Conservation (phyloP, 2,888 invertebrate species). For the Cheilosia impressa region DNA sequence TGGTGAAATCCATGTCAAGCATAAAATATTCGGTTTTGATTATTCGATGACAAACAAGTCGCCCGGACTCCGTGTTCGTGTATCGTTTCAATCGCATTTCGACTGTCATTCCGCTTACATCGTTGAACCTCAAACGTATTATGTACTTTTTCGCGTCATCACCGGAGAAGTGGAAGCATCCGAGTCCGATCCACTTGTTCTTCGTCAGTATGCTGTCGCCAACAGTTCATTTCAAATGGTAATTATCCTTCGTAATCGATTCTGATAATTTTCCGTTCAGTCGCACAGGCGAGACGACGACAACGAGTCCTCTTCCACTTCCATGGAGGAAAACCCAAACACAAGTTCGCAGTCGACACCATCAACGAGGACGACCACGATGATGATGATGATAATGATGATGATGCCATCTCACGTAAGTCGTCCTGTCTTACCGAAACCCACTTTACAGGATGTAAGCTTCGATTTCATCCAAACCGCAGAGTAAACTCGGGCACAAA, state of each 20-base stretch:
- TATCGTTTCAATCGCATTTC: constrained; percentile 56
- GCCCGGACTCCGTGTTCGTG: constrained; percentile 8
- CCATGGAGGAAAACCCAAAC: constrained; percentile 4
- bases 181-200: constrained; percentile 8
- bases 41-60: background rate
- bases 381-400: background rate
- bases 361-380: background rate
- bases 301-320: background rate
- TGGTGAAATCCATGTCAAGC: constrained; percentile 24
- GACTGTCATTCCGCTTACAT: constrained; percentile 59
- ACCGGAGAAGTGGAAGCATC: constrained; percentile 5
- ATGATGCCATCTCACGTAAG: constrained; percentile 46
- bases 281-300: constrained; percentile 32
- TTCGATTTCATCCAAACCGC: constrained; percentile 58
- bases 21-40: background rate
- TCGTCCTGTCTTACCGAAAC: constrained; percentile 24
- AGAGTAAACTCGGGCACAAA: constrained; percentile 25
- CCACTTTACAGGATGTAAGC: constrained; percentile 65
- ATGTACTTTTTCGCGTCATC: constrained; percentile 57
- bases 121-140: constrained; percentile 31
- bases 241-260: constrained; percentile 70
- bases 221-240: constrained; percentile 69
- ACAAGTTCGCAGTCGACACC: constrained; percentile 48
- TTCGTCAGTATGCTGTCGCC: constrained; percentile 67
- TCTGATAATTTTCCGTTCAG: constrained; percentile 72